These are phyloP conservation scores for Eleginops maclovinus DNA, from an alignment of 2,113 vertebrate genomes.

Conservation along the genomic window DNA sequence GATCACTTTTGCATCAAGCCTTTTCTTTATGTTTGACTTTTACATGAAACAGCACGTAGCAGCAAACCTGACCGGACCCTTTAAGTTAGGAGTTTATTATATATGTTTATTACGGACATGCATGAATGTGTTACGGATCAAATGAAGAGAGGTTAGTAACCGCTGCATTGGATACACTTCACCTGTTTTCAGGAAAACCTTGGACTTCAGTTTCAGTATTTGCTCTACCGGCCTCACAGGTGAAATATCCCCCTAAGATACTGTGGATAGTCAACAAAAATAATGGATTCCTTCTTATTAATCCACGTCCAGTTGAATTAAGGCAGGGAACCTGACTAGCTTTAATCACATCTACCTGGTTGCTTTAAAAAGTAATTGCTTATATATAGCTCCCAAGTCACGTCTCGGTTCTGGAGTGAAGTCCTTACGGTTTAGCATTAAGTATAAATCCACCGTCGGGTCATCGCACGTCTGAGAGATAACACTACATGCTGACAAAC, in stretches of 20 bases:
- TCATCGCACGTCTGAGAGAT: slow-evolving; percentile 46
- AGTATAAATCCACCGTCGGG: slow-evolving; percentile 49
- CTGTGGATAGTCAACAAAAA: slow-evolving; percentile 36
- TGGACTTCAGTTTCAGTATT: slow-evolving; percentile 7
- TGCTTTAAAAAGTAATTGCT: slow-evolving; percentile 37
- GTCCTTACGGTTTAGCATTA: slow-evolving; percentile 19
- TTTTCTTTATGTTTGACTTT: neutral
- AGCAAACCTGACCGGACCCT: neutral
- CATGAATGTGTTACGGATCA: neutral
- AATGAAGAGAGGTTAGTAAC: too few relatives aligned
- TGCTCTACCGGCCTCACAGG: neutral
- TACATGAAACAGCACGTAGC: too few relatives aligned
- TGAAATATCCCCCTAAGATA: slow-evolving; percentile 7
- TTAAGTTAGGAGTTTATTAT: too few relatives aligned
- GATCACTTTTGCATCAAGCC: neutral
- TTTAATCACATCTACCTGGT: slow-evolving; percentile 39
- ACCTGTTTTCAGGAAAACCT: neutral
- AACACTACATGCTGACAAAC: slow-evolving; percentile 58
- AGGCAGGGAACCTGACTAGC: slow-evolving; percentile 1
- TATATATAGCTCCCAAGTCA: slow-evolving; percentile 28
- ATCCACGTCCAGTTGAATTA: slow-evolving; percentile 32
- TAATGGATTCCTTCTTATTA: slow-evolving; percentile 40
- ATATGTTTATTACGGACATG: neutral
- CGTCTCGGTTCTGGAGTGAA: slow-evolving; percentile 24
- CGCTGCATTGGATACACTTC: neutral